Evolutionary conservation across 2,113 vertebrate species (phyloP), one percentile per base, ranked within the genome.

Genomic region (Cyprichromis sp.): DNA sequence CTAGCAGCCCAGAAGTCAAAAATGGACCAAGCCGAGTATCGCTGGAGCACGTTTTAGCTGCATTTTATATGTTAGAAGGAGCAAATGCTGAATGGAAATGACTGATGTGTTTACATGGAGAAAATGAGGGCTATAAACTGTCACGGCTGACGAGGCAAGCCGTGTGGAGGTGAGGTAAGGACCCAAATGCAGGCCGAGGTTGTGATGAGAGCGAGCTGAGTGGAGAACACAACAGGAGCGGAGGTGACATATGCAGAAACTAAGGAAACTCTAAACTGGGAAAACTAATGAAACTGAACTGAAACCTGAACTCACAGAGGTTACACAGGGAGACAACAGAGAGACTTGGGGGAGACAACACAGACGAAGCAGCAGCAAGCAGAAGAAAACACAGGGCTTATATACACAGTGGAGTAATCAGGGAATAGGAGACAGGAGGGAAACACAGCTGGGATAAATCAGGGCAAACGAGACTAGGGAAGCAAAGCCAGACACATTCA

Each of bases 281-380:
- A 61, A 61, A 61, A 61, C 59, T 11, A 61, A 61, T 61, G 29
- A 61, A 61, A 34, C 9, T 61, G 57, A 61, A 61, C 59, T 63
- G 59, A 63, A 63, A 63, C 59, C 59, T 0, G 5, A 63, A 61
- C 59, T 61, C 59, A 61, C 29, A 19, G 57, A 61, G 59, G 29
- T 61, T 61, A 34, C 59, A 34, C 59, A 4, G 29, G 29, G 57
- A 61, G 57, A 61, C 57, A 14, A 8, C 21, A 7, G n/a, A 12
- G 53, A 13, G 6, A 55, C 53, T 13, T 12, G 53, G 53, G 21
- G 54, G 54, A 26, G 21, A 26, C 21, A 3, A 61, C 14, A 34
- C 29, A 63, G 16, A 63, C 1, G 0, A 63, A 63, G 29, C 29
- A 34, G 59, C 59, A 19, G 29, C 59, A 63, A 63, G 9, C 59